Percentiles rank a stretch among this genome's conserved stretches.
phyloP scores from a whole-genome alignment of 2,888 invertebrate species.

The Zele albiditarsus region DNA sequence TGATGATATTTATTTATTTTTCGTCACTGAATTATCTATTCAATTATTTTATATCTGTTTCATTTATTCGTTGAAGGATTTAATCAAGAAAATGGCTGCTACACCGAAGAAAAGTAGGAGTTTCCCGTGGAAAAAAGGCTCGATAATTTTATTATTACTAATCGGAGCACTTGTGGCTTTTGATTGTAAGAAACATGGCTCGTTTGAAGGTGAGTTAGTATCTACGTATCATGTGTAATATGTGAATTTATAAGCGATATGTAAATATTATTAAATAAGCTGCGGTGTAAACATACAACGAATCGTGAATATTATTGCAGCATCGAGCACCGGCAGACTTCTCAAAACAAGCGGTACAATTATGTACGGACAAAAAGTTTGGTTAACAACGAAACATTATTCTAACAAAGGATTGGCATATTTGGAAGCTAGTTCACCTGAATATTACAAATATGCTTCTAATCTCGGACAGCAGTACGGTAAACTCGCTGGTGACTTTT shows the following conservation, averaged over 20 bases:
- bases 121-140: slow-evolving; percentile 81
- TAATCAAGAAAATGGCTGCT: slow-evolving; percentile 73
- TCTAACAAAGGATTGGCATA: slow-evolving; percentile 79
- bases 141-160: slow-evolving; percentile 77
- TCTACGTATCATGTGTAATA: slow-evolving; percentile 4
- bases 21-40: neutral
- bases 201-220: slow-evolving; percentile 79
- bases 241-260: slow-evolving; percentile 5
- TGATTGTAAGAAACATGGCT: slow-evolving; percentile 80
- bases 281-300: slow-evolving; percentile 13
- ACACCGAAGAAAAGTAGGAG: slow-evolving; percentile 58
- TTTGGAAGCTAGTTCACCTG: slow-evolving; percentile 81
- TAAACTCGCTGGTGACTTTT: slow-evolving; percentile 77
- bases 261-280: slow-evolving; percentile 23
- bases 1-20: neutral
- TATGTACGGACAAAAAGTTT: slow-evolving; percentile 79
- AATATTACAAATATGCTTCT: slow-evolving; percentile 77
- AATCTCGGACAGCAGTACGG: slow-evolving; percentile 78
- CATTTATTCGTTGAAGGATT: slow-evolving; percentile 66
- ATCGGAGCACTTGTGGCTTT: slow-evolving; percentile 78
- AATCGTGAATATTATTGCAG: slow-evolving; percentile 65
- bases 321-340: slow-evolving; percentile 79
- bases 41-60: neutral
- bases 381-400: slow-evolving; percentile 77
- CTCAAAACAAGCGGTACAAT: slow-evolving; percentile 80